Evolutionary conservation across 2,888 invertebrate species (phyloP).

Genomic region (Eueremaeus valkanovi): DNA sequence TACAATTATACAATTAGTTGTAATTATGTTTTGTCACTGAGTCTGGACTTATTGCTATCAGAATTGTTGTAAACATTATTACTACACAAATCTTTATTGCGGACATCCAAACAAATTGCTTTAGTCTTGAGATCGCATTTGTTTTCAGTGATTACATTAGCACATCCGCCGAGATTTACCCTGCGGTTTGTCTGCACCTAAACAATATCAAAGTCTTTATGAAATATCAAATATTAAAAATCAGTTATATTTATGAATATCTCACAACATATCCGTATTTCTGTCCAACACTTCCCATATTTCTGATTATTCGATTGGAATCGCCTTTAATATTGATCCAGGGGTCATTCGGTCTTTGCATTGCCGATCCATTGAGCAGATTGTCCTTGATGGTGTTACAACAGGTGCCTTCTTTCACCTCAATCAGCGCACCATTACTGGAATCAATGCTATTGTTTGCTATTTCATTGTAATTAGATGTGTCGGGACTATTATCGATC

Average conservation of each 20-base stretch:
- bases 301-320: not conserved
- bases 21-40: too few relatives aligned
- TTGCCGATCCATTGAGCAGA: not conserved
- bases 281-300: not conserved
- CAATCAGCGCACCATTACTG: not conserved
- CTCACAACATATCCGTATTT: conserved; percentile 18
- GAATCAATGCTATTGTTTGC: not conserved
- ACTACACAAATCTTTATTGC: not conserved
- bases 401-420: conserved; percentile 2
- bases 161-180: not conserved
- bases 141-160: not conserved
- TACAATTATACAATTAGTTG: too few relatives aligned
- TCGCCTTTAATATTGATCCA: conserved; percentile 13
- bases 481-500: conserved; percentile 1
- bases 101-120: not conserved
- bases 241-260: not conserved
- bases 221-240: not conserved
- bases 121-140: conserved; percentile 2
- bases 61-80: not conserved
- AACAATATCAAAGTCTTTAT: not conserved
- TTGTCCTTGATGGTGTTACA: not conserved
- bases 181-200: not conserved
- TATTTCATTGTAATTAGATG: not conserved
- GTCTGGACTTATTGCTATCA: conserved; percentile 6
- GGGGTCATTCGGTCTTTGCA: not conserved